Evolutionary conservation across 2,113 vertebrate species (phyloP), one percentile per base, ranked within the genome.

Genomic region (Puffinus mauretanicus): DNA sequence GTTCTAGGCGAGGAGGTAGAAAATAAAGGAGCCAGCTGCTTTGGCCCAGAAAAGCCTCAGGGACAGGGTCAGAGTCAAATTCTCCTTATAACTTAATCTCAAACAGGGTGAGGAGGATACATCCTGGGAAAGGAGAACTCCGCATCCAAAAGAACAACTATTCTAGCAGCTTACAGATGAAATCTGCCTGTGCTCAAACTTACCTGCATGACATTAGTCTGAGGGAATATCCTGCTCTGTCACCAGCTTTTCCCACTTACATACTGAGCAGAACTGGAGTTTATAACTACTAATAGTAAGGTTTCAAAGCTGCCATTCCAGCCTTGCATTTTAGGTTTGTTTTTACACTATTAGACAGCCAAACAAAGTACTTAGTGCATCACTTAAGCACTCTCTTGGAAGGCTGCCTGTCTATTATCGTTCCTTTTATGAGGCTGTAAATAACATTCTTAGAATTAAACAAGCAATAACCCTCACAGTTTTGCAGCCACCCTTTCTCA

Each of bases 371-470:
- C 44, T 79, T 49, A 62, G 77, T 20, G 60, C 49, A 90, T 82
- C 90, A 51, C 26, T 58, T 81, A 88, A 92, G 84, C 70, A 91
- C 64, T 60, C 81, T 86, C 58, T 83, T 82, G 88, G 69, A 95
- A 97, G 65, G 94, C 88, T 91, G 84, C 85, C 85, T 91, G 90
- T 94, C 92, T 95, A 86, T 75, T 90, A 92, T 11, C 0, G 54
- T 88, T 72, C 75, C 30, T 95, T 96, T 96, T 95, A 96, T 76
- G 85, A 93, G 94, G 92, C 58, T 88, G 87, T 95, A 97, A 96
- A 97, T 91, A 95, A 90, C 82, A 87, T 97, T 96, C 94, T 91
- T 73, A 57, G 86, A 94, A 94, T 87, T 93, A 97, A 94, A 91
- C 70, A 93, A 82, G 86, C 87, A 91, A 86, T 93, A 96, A 90